These are phyloP conservation scores for Anastrepha obliqua DNA, from an alignment of 1,140 invertebrate genomes.

Conservation along the genomic window DNA sequence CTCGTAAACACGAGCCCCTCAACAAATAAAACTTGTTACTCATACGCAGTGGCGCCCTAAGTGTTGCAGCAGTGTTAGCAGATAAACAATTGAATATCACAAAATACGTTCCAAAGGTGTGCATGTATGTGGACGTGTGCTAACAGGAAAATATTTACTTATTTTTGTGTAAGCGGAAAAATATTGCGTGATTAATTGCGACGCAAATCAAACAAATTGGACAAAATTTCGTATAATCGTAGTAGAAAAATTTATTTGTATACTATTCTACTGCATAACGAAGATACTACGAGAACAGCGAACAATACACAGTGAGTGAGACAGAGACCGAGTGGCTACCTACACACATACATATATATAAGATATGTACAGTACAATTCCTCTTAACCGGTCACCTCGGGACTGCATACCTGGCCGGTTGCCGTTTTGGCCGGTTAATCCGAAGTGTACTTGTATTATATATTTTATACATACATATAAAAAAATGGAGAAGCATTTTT, in stretches of 20 bases:
- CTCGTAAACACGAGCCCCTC: neutral
- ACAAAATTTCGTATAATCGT: neutral
- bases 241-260: neutral
- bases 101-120: neutral
- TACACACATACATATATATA: no score
- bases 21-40: slow-evolving; percentile 16
- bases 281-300: neutral
- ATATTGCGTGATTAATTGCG: slow-evolving; percentile 44
- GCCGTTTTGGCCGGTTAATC: no score
- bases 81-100: neutral
- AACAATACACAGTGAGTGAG: no score
- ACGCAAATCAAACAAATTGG: slow-evolving; percentile 42
- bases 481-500: no score
- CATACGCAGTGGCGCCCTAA: slow-evolving; percentile 14
- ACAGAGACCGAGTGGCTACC: no score
- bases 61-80: neutral
- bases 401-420: no score
- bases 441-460: no score
- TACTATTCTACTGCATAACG: neutral
- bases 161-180: neutral
- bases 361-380: no score
- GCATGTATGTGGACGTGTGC: neutral
- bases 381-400: no score
- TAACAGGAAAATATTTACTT: neutral
- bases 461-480: no score